Percentiles rank a stretch among this genome's conserved stretches.
phyloP scores from a whole-genome alignment of 2,797 vertebrate species.

The Bothrops alternatus region DNA sequence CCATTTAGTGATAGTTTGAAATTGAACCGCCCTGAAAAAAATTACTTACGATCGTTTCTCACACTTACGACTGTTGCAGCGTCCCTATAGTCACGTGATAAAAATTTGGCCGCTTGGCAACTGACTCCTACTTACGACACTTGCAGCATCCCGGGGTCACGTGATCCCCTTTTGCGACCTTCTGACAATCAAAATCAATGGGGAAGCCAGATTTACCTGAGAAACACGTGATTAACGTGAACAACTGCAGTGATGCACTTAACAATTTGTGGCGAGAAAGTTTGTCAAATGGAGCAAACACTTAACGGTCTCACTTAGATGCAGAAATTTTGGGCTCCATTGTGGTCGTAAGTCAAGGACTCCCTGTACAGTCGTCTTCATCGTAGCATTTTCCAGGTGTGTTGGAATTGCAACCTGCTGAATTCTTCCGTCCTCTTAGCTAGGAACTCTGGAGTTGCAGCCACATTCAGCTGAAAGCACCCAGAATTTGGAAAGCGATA shows the following conservation, averaged over 20 bases:
- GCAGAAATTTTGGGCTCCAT: too few species aligned
- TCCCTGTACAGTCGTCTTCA: not conserved
- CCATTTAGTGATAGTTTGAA: not conserved
- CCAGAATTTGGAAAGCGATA: too few species aligned
- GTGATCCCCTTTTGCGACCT: not conserved
- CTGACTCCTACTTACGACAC: not conserved
- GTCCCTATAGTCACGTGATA: not conserved
- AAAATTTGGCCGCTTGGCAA: not conserved
- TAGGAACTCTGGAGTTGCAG: not conserved
- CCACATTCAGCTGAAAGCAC: not conserved
- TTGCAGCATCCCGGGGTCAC: not conserved
- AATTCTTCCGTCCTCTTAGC: not conserved
- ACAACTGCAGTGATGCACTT: not conserved
- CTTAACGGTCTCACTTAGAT: too few species aligned
- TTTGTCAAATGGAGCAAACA: not conserved
- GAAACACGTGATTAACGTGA: too few species aligned
- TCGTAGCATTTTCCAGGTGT: not conserved
- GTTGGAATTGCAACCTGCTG: not conserved
- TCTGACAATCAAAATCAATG: not conserved
- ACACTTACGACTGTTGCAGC: not conserved
- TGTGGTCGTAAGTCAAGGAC: too few species aligned
- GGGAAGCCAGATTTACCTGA: not conserved
- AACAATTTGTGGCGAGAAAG: not conserved
- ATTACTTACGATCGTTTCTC: fast-evolving
- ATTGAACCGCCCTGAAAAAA: not conserved